phyloP scores from a whole-genome alignment of 2,113 vertebrate species.

The Nothoprocta perdicaria region DNA sequence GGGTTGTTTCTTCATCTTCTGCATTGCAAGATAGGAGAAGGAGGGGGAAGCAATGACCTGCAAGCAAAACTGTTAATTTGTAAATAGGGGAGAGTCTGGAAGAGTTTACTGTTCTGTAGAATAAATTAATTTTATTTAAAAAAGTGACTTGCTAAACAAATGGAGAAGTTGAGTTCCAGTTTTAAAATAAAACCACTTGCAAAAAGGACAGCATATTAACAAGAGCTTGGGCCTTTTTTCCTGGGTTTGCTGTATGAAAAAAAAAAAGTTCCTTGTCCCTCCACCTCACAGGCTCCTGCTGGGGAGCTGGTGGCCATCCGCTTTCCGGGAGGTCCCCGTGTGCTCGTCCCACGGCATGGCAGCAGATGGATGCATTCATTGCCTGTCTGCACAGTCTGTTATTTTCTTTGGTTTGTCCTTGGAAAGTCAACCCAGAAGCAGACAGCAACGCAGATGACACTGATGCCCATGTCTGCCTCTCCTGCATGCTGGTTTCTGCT shows the following conservation, averaged over 20 bases:
- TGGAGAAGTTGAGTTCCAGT: neutral
- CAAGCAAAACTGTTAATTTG: slow-evolving; percentile 67
- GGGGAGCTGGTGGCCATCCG: too few relatives aligned
- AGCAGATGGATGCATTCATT: neutral
- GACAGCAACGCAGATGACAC: neutral
- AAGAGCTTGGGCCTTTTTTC: slow-evolving; percentile 1
- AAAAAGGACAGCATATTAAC: neutral
- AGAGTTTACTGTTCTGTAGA: slow-evolving; percentile 72
- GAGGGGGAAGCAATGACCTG: neutral
- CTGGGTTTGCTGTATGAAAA: neutral
- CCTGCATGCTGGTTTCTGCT: neutral
- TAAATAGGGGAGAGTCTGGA: slow-evolving; percentile 72
- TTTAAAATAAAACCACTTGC: slow-evolving; percentile 71
- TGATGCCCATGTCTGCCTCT: neutral
- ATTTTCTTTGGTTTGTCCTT: neutral
- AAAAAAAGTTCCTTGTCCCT: too few relatives aligned
- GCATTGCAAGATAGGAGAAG: neutral
- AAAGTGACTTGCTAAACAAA: slow-evolving; percentile 42
- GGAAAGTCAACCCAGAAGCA: neutral
- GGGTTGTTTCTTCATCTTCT: neutral
- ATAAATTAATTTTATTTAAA: slow-evolving; percentile 77
- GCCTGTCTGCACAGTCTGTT: neutral
- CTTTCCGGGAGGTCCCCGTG: too few relatives aligned
- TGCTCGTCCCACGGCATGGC: too few relatives aligned
- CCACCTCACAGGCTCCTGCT: too few relatives aligned